Percentiles rank a stretch among this genome's conserved stretches.
These are phyloP conservation scores for Chirona hameri DNA, from an alignment of 2,888 invertebrate genomes.

Conservation along the genomic window DNA sequence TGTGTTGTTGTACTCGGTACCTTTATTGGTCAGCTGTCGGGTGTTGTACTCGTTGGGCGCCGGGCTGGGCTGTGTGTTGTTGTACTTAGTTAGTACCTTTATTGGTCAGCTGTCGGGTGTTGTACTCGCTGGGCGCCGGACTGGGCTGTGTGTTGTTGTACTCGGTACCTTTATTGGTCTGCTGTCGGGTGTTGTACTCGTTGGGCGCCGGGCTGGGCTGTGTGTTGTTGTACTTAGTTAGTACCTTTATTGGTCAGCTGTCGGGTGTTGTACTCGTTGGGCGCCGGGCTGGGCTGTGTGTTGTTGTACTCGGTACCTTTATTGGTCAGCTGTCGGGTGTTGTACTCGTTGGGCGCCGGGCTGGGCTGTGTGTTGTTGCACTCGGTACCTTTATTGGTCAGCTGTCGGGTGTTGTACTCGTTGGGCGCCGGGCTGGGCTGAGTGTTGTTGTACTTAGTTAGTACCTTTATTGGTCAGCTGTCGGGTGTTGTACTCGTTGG, in stretches of 20 bases:
- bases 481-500: conserved; percentile 83
- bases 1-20: not conserved
- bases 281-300: conserved; percentile 74
- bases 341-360: conserved; percentile 87
- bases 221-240: too few relatives aligned
- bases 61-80: too few relatives aligned
- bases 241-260: not conserved
- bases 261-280: conserved; percentile 56
- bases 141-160: too few relatives aligned
- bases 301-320: conserved; percentile 58
- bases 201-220: too few relatives aligned
- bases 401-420: conserved; percentile 81
- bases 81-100: too few relatives aligned
- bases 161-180: too few relatives aligned
- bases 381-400: conserved; percentile 74
- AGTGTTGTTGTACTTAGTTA: too few relatives aligned
- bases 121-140: too few relatives aligned
- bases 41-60: too few relatives aligned
- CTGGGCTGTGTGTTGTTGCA: conserved; percentile 55
- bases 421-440: conserved; percentile 81
- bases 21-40: not conserved
- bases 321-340: conserved; percentile 75
- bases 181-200: too few relatives aligned
- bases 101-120: too few relatives aligned
- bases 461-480: conserved; percentile 81